Conservation (phyloP, 2,113 vertebrate genomes). For the Lasiurus borealis region DNA sequence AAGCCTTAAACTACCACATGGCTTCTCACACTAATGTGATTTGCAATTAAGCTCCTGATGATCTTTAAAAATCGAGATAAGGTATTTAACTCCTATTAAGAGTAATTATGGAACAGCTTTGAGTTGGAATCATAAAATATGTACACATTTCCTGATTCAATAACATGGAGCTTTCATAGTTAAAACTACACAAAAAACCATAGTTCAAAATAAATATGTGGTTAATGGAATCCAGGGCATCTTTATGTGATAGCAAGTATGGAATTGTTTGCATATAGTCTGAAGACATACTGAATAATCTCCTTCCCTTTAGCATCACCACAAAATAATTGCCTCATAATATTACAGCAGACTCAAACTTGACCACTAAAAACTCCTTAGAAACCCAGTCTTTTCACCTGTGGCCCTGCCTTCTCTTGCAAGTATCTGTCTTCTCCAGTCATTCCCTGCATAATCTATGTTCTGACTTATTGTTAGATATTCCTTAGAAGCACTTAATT, state of each 20-base stretch:
- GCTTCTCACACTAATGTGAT: slow-evolving; percentile 50
- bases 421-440: background rate
- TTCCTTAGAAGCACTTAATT: background rate
- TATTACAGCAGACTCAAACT: background rate
- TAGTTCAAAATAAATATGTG: slow-evolving; percentile 55
- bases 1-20: background rate
- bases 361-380: background rate
- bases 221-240: slow-evolving; percentile 58
- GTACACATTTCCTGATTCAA: slow-evolving; percentile 51
- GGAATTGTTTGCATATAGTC: background rate
- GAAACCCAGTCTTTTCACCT: background rate
- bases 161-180: slow-evolving; percentile 47
- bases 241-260: background rate
- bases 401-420: background rate
- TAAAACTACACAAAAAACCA: slow-evolving; percentile 57
- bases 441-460: background rate
- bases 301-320: background rate
- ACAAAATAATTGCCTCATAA: slow-evolving; percentile 10
- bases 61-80: slow-evolving; percentile 68
- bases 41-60: slow-evolving; percentile 57
- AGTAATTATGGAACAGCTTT: slow-evolving; percentile 52
- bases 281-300: background rate
- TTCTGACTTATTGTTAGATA: background rate
- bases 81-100: slow-evolving; percentile 65
- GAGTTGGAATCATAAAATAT: slow-evolving; percentile 56